Percentiles rank a stretch among this genome's conserved stretches.
phyloP scores from a whole-genome alignment of 2,113 vertebrate genomes.

The Porphyrio hochstetteri region DNA sequence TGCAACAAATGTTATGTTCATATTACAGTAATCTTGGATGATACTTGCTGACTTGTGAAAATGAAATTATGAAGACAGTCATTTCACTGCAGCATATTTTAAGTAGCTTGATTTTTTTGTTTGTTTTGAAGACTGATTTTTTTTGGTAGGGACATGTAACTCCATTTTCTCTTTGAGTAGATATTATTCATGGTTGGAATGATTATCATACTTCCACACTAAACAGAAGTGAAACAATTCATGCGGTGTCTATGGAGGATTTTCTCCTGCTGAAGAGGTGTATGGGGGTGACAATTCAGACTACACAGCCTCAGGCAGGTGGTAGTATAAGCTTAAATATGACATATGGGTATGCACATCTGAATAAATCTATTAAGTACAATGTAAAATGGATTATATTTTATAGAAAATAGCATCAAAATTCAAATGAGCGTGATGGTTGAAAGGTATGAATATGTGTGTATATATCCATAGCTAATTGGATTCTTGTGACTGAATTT shows the following conservation, averaged over 20 bases:
- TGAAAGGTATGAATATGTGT: slow-evolving; percentile 44
- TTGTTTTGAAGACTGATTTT: background rate
- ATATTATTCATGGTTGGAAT: background rate
- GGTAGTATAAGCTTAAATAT: slow-evolving; percentile 53
- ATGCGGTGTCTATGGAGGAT: background rate
- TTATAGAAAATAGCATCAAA: slow-evolving; percentile 25
- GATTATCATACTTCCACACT: background rate
- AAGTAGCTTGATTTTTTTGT: background rate
- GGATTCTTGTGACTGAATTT: slow-evolving; percentile 37
- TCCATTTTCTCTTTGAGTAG: background rate
- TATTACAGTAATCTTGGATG: background rate
- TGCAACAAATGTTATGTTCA: background rate
- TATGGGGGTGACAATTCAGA: slow-evolving; percentile 11
- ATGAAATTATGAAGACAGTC: background rate
- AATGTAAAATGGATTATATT: slow-evolving; percentile 24
- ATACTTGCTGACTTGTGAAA: background rate
- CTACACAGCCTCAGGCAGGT: slow-evolving; percentile 39
- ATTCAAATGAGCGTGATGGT: slow-evolving; percentile 10
- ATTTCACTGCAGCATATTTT: background rate
- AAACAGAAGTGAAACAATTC: background rate
- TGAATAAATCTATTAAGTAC: slow-evolving; percentile 26
- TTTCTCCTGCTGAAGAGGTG: slow-evolving; percentile 14
- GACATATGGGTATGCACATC: background rate
- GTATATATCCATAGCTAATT: slow-evolving; percentile 41
- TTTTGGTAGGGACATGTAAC: background rate